A percentile compares a stretch with the other conserved stretches of the same genome.
These are phyloP conservation scores for Hymenopus coronatus DNA, from an alignment of 2,888 invertebrate species.

Conservation along the genomic window DNA sequence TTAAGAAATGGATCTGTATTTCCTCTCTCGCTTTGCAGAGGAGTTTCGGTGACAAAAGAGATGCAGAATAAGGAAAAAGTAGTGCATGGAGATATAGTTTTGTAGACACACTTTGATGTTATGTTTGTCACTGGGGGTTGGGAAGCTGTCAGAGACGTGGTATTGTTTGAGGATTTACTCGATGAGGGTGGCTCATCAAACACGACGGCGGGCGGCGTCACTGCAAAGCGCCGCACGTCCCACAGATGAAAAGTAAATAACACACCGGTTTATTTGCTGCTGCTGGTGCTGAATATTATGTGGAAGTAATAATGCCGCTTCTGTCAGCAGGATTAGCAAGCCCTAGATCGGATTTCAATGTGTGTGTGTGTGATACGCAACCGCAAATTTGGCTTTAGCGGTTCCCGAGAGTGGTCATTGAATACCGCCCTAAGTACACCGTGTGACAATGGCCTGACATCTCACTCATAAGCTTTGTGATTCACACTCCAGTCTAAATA, in stretches of 20 bases:
- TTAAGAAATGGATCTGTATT: background rate
- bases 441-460: too few relatives aligned
- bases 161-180: slow-evolving; percentile 16
- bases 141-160: background rate
- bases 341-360: background rate
- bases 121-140: background rate
- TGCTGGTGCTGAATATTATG: background rate
- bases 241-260: background rate
- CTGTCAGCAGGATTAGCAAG: background rate
- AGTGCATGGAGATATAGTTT: background rate
- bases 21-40: background rate
- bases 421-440: background rate
- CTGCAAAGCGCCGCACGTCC: background rate
- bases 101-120: background rate
- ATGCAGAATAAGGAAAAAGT: background rate
- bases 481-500: too few relatives aligned
- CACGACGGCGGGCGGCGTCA: background rate
- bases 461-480: too few relatives aligned
- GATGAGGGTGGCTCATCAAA: slow-evolving; percentile 4
- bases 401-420: background rate
- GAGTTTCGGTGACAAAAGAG: background rate
- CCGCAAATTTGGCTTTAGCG: background rate
- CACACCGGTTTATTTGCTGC: background rate
- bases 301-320: background rate
- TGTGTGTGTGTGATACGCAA: background rate